phyloP scores from a whole-genome alignment of 2,888 invertebrate species.

The Acrobasis consociella region DNA sequence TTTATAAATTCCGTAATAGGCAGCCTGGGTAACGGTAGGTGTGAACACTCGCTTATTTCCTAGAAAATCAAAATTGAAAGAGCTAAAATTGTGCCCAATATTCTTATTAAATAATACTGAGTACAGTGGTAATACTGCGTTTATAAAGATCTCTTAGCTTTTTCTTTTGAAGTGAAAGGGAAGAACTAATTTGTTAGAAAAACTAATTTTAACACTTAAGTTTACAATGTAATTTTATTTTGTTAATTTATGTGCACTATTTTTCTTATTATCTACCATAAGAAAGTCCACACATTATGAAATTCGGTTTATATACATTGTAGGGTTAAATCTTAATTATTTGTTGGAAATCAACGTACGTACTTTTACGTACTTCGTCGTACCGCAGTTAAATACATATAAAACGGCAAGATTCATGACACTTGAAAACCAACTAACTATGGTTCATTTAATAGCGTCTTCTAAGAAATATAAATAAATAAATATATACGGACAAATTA shows the following conservation, averaged over 20 bases:
- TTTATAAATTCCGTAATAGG: too few species aligned
- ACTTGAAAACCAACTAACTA: too few species aligned
- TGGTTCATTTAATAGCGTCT: too few species aligned
- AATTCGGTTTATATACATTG: slow-evolving; percentile 1
- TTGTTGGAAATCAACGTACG: not conserved
- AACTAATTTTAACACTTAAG: too few species aligned
- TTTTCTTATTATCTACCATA: not conserved
- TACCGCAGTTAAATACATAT: too few species aligned
- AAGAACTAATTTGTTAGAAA: too few species aligned
- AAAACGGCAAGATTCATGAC: too few species aligned
- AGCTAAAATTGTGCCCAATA: not conserved
- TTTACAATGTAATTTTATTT: too few species aligned
- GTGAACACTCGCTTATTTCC: not conserved
- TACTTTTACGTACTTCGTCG: not conserved
- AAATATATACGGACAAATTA: too few species aligned
- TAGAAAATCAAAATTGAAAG: not conserved
- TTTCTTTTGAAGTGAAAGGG: too few species aligned
- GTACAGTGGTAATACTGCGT: not conserved
- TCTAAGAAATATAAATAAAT: too few species aligned
- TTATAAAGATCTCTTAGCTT: not conserved
- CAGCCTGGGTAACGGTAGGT: too few species aligned
- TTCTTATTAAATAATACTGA: not conserved
- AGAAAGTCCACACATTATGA: not conserved
- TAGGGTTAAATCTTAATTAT: not conserved
- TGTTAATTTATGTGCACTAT: not conserved